Conservation (phyloP, 2,888 invertebrate species). For the Sycophila texana region DNA sequence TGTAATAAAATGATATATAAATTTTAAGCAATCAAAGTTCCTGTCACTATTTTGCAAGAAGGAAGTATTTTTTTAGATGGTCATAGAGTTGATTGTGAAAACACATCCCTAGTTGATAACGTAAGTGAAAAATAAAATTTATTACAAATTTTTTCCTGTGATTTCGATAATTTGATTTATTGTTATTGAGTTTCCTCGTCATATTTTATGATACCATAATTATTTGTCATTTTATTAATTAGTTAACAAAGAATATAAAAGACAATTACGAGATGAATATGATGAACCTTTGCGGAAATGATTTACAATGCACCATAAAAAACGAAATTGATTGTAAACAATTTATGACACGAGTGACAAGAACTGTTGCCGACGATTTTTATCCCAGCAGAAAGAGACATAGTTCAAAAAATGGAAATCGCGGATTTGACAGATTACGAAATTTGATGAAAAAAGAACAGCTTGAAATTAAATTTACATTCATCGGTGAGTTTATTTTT, state of each 20-base stretch:
- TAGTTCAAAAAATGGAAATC: background rate
- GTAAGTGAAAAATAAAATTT: conserved; percentile 17
- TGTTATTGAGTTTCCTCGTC: too few relatives aligned
- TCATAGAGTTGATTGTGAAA: conserved; percentile 73
- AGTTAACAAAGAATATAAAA: conserved; percentile 69
- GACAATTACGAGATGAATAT: conserved; percentile 65
- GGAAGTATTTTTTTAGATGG: conserved; percentile 75
- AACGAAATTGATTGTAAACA: conserved; percentile 61
- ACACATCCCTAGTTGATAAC: conserved; percentile 71
- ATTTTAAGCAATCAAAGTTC: conserved; percentile 75
- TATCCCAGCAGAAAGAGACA: background rate
- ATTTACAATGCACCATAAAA: conserved; percentile 66
- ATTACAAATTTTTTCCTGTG: too few relatives aligned
- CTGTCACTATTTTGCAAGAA: conserved; percentile 76
- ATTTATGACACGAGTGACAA: conserved; percentile 13
- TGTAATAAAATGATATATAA: background rate
- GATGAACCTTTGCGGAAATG: conserved; percentile 65
- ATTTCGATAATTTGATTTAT: too few relatives aligned
- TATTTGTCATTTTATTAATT: background rate
- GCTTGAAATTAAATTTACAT: conserved; percentile 68
- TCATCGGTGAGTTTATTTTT: conserved; percentile 63
- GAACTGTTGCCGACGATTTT: background rate
- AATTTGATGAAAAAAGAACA: conserved; percentile 60
- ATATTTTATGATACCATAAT: background rate
- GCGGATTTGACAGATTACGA: conserved; percentile 39